Conservation (phyloP, 2,888 invertebrate genomes). For the Omphaloscelis lunosa region DNA sequence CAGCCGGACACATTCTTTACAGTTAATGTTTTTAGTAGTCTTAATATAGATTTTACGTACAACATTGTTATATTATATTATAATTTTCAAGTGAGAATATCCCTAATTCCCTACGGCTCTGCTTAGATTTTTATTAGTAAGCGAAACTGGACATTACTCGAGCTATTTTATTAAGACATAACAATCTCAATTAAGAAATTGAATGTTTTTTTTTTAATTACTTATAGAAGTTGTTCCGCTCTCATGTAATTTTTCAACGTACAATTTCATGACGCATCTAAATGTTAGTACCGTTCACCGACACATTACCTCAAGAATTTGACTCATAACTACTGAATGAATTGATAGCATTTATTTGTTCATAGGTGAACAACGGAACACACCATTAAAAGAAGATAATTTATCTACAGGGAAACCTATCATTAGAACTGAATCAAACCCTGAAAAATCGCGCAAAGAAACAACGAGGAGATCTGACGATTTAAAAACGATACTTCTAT, state of each 20-base stretch:
- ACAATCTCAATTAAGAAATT: not conserved
- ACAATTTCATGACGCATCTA: not conserved
- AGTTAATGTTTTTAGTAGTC: constrained; percentile 12
- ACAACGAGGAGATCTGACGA: constrained; percentile 53
- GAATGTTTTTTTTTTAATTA: not conserved
- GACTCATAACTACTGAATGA: constrained; percentile 25
- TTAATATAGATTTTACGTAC: constrained; percentile 10
- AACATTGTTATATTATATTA: constrained; percentile 24
- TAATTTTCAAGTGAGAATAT: constrained; percentile 3
- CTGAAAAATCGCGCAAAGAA: constrained; percentile 31
- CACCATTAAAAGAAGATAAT: constrained; percentile 57
- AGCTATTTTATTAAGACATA: not conserved
- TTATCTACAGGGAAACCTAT: constrained; percentile 11
- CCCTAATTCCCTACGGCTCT: not conserved
- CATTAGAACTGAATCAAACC: not conserved
- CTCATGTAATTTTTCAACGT: constrained; percentile 21
- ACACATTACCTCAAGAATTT: constrained; percentile 1
- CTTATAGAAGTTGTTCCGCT: not conserved
- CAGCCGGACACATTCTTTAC: not conserved
- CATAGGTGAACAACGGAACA: constrained; percentile 60
- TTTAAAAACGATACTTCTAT: constrained; percentile 64
- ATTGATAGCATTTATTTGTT: constrained; percentile 62
- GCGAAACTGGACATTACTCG: not conserved
- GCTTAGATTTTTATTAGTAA: constrained; percentile 6
- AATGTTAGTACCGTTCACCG: not conserved